Conservation (phyloP, 2,888 invertebrate genomes). For the Idaea straminata region DNA sequence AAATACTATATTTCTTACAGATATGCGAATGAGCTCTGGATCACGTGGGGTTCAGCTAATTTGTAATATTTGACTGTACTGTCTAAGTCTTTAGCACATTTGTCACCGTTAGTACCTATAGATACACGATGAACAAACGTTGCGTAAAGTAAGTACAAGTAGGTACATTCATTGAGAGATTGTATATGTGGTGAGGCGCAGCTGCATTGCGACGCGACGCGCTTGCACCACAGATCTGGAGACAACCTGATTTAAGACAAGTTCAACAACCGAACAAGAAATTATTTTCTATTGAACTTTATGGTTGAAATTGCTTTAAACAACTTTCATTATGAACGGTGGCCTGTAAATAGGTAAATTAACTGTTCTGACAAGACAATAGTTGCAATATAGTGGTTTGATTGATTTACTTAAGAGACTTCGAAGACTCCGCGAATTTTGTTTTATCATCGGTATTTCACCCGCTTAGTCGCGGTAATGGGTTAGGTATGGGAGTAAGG, state of each 20-base stretch:
- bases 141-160: background rate
- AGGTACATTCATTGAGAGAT: background rate
- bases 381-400: background rate
- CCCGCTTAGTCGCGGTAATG: too few relatives aligned
- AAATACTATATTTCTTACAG: too few relatives aligned
- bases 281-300: conserved; percentile 3
- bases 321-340: background rate
- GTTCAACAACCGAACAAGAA: conserved; percentile 45
- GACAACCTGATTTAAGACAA: conserved; percentile 69
- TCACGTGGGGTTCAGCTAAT: too few relatives aligned
- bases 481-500: too few relatives aligned
- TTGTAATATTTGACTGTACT: too few relatives aligned
- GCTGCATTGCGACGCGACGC: conserved; percentile 42
- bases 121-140: background rate
- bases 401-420: background rate
- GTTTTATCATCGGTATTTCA: too few relatives aligned
- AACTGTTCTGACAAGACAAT: background rate
- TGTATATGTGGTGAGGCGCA: conserved; percentile 28
- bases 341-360: conserved; percentile 1
- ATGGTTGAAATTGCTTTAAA: background rate
- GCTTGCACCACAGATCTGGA: conserved; percentile 49
- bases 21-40: too few relatives aligned
- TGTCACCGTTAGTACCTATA: background rate
- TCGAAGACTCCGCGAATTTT: background rate
- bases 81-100: background rate